phyloP scores from a whole-genome alignment of 2,888 invertebrate genomes.

The Napeogenes inachia region DNA sequence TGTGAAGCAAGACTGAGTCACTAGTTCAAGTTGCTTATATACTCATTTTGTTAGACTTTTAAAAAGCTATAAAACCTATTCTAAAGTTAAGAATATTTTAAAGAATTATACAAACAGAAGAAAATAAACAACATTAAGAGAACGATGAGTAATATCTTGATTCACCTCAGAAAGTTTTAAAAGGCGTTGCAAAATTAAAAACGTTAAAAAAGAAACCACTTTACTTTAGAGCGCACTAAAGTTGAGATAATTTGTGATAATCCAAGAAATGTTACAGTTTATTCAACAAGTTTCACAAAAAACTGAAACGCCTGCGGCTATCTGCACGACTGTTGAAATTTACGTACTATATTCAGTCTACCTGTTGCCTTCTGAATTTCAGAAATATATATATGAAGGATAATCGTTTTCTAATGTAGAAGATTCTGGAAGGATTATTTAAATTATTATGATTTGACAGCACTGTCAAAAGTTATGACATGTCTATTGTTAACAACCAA shows the following conservation, averaged over 20 bases:
- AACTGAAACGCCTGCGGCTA: neutral
- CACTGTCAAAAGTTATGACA: too few species aligned
- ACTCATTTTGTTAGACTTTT: too few species aligned
- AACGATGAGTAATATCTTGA: slow-evolving; percentile 38
- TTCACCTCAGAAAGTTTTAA: slow-evolving; percentile 43
- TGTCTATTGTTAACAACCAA: too few species aligned
- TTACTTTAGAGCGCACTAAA: slow-evolving; percentile 28
- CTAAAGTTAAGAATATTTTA: too few species aligned
- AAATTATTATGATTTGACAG: too few species aligned
- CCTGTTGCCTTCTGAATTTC: neutral
- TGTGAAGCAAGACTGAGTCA: too few species aligned
- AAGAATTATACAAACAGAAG: neutral
- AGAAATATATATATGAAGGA: too few species aligned
- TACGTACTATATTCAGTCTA: neutral
- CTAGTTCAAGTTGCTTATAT: too few species aligned
- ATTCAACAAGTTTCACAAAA: slow-evolving; percentile 1
- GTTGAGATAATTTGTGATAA: slow-evolving; percentile 32
- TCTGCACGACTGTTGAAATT: neutral
- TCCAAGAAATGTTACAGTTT: slow-evolving; percentile 14
- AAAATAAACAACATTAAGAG: slow-evolving; percentile 16
- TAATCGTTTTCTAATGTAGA: too few species aligned
- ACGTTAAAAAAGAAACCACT: slow-evolving; percentile 32
- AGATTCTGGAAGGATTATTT: too few species aligned
- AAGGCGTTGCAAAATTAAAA: slow-evolving; percentile 39
- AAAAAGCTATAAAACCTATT: too few species aligned